Evolutionary conservation across 2,113 vertebrate species (phyloP), one percentile per base, ranked within the genome.

Genomic region (Siniperca chuatsi): DNA sequence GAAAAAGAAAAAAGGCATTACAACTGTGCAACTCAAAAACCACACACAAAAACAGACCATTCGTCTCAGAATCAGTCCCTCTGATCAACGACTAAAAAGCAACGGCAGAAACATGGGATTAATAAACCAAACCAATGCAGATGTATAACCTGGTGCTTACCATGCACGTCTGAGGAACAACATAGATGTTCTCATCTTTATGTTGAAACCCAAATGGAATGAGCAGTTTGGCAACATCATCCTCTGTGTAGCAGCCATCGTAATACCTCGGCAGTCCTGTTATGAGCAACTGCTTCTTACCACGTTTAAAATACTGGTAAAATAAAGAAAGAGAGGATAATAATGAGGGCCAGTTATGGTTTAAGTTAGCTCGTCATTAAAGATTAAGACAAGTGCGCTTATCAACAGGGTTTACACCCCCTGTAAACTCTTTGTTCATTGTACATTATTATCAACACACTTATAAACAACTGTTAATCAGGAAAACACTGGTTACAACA

Each of bases 161-260:
- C 86, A 89, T 62, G 13, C 58, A 2, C 0, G 12, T 0, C 75
- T 78, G 86, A 54, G 90, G 84, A 46, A 90, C 0, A 15, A 91
- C 12, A 1, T 79, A 84, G 73, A 93, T 64, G 13, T 0, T 57
- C 0, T 81, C 44, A 0, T 50, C 21, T 0, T 20, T 0, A 4
- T 70, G 25, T 1, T 25, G 0, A 25, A 91, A 83, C 3, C 87
- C 84, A 29, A 62, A 87, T 0, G 42, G 78, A 0, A 1, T 0
- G 9, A 93, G 60, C 25, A 87, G 8, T 0, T 40, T 0, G 29
- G 55, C 42, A 0, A 94, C 0, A 2, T 92, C 89, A 0, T 68
- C 13, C 61, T 90, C 87, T 1, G 75, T 83, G 82, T 93, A 93
- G 69, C 72, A 55, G 69, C 72, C 21, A 0, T 73, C 37, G 0